Conservation (phyloP, 2,113 vertebrate species). For the Toxotes jaculatrix region DNA sequence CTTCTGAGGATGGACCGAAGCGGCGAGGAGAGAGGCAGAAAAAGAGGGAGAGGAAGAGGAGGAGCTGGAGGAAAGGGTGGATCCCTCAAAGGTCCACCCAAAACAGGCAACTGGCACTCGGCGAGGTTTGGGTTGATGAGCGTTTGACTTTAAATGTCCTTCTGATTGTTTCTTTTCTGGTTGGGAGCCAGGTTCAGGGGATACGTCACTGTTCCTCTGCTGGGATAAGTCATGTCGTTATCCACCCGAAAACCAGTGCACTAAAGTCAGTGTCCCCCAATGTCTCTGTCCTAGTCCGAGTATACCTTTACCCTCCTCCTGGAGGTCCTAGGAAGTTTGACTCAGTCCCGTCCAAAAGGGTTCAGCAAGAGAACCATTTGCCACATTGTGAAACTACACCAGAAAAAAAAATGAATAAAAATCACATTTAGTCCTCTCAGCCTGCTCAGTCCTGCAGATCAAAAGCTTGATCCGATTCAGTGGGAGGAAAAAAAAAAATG, state of each 20-base stretch:
- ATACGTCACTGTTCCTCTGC: conserved; percentile 45
- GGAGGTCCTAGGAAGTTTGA: conserved; percentile 60
- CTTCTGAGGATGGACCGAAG: conserved; percentile 35
- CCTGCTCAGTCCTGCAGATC: conserved; percentile 15
- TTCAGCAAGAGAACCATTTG: conserved; percentile 4
- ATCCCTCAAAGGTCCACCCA: conserved; percentile 47
- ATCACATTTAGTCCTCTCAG: conserved; percentile 38
- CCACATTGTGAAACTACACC: conserved; percentile 21
- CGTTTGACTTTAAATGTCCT: conserved; percentile 45
- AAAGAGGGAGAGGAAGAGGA: conserved; percentile 7
- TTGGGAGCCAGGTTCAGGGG: conserved; percentile 46
- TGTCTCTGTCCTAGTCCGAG: conserved; percentile 32
- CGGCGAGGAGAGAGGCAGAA: conserved; percentile 16
- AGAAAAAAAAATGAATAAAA: conserved; percentile 12
- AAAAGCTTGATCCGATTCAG: conserved; percentile 1
- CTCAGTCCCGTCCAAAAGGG: conserved; percentile 24
- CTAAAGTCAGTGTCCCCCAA: neutral
- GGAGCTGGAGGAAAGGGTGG: conserved; percentile 37
- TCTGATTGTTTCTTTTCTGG: conserved; percentile 11
- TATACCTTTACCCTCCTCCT: conserved; percentile 5
- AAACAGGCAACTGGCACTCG: conserved; percentile 3
- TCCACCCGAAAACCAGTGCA: conserved; percentile 33
- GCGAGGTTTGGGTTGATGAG: conserved; percentile 33
- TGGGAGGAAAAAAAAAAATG: neutral
- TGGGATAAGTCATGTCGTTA: conserved; percentile 52